These are phyloP conservation scores for Tribolium madens DNA, from an alignment of 1,140 invertebrate species.

Conservation along the genomic window DNA sequence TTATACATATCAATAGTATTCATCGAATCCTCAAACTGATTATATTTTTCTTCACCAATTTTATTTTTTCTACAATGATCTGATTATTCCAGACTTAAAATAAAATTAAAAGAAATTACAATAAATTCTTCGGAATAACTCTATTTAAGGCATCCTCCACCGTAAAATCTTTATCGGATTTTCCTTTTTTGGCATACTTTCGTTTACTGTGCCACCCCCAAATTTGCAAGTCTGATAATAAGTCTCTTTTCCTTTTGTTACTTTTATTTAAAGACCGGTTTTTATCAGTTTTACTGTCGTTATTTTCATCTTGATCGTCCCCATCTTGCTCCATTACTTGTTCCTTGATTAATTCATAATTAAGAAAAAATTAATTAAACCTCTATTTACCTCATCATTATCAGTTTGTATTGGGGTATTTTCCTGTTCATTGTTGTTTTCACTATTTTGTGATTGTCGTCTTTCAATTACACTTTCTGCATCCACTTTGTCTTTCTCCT, in stretches of 20 bases:
- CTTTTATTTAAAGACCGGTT: constrained; percentile 60
- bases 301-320: constrained; percentile 56
- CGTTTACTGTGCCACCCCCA: constrained; percentile 82
- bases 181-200: constrained; percentile 74
- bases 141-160: constrained; percentile 74
- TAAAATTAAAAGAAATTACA: constrained; percentile 65
- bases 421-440: constrained; percentile 57
- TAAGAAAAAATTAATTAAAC: constrained; percentile 28
- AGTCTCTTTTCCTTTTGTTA: constrained; percentile 75
- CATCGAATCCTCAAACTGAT: constrained; percentile 71
- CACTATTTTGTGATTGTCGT: constrained; percentile 61
- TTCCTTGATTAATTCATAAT: constrained; percentile 48
- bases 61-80: constrained; percentile 53
- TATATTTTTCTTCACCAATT: constrained; percentile 58
- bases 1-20: constrained; percentile 75
- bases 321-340: constrained; percentile 61
- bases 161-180: constrained; percentile 73
- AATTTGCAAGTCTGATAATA: constrained; percentile 75
- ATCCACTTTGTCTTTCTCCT: constrained; percentile 58
- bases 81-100: constrained; percentile 7
- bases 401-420: constrained; percentile 59
- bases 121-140: constrained; percentile 71
- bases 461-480: constrained; percentile 50
- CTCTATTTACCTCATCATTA: constrained; percentile 63
- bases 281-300: constrained; percentile 64